These are phyloP conservation scores for Ecdyonurus torrentis DNA, from an alignment of 2,888 invertebrate genomes.

Conservation along the genomic window DNA sequence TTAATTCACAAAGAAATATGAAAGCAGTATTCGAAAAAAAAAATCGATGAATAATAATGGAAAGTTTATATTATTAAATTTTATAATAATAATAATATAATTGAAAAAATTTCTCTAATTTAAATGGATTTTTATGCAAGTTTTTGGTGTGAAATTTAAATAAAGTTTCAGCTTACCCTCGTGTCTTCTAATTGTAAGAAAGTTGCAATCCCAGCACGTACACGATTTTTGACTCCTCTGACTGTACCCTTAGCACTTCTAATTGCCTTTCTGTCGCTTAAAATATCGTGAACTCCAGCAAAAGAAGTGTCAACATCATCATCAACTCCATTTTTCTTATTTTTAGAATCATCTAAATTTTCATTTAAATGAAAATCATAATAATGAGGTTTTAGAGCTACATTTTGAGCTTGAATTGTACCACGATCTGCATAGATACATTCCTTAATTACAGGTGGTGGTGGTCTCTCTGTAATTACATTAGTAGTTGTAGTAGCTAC, in stretches of 20 bases:
- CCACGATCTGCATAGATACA: not conserved
- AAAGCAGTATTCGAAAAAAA: too few relatives aligned
- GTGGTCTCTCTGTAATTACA: not conserved
- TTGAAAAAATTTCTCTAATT: too few relatives aligned
- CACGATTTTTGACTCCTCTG: constrained; percentile 85
- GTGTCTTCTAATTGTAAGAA: constrained; percentile 70
- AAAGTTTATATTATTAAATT: too few relatives aligned
- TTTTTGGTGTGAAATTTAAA: too few relatives aligned
- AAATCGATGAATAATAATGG: too few relatives aligned
- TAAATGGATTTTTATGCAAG: too few relatives aligned
- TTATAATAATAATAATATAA: too few relatives aligned
- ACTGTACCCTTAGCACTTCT: constrained; percentile 84
- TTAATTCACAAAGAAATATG: too few relatives aligned
- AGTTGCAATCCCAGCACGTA: constrained; percentile 88
- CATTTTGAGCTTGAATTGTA: not conserved
- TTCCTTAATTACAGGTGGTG: not conserved
- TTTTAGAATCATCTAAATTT: constrained; percentile 16
- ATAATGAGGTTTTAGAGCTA: not conserved
- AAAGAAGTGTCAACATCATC: constrained; percentile 44
- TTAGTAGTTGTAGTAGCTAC: too few relatives aligned
- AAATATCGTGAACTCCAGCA: constrained; percentile 45
- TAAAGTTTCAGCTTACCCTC: constrained; percentile 74
- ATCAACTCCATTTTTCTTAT: constrained; percentile 21
- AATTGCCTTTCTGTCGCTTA: constrained; percentile 50
- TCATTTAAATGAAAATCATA: constrained; percentile 17